Base-by-base conservation (phyloP, 2,888 invertebrate genomes). In the Andrena bicolor region DNA sequence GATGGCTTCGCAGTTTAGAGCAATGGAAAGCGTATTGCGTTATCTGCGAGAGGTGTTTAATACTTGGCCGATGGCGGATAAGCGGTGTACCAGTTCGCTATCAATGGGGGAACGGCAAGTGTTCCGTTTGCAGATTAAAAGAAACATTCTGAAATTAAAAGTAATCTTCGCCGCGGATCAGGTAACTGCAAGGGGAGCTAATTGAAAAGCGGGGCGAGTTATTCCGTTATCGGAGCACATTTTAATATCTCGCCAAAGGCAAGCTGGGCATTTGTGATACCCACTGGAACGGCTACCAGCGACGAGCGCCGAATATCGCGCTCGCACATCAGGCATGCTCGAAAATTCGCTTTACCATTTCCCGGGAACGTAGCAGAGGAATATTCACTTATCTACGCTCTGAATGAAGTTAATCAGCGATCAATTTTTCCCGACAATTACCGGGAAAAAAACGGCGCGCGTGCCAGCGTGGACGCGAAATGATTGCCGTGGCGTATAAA, bases 191-290 rank as follows among this genome's bases (percentile, higher is more conserved):
- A 56, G 23, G 56, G 56, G 56, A 56, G 23, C 23, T 20, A 56
- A 56, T 56, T 56, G 23, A 56, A 56, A 56, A 56, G 56, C 20
- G 23, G 56, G 28, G 16, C 48, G 20, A 16, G 30, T 30, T n/a
- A 26, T 56, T 10, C 23, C 10, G 23, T 56, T 23, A 53, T 53
- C 53, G 23, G 56, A 0, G 56, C 10, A 23, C 23, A 56, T 23
- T 56, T 56, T 56, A 56, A 56, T 23, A 56, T 23, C 23, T 26
- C 23, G 20, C 56, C 56, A 10, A 56, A 56, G 56, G 56, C 56
- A 26, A 56, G 23, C 23, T 26, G 41, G 41, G 41, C 41, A 16
- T 56, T 56, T 26, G 56, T 56, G 23, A 10, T 10, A 23, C 56
- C 23, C 20, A 13, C 10, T 41, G 41, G 41, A 41, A 16, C 56